These are phyloP conservation scores for Macrosoma leucophasiata DNA, from an alignment of 2,888 invertebrate species.

Conservation along the genomic window DNA sequence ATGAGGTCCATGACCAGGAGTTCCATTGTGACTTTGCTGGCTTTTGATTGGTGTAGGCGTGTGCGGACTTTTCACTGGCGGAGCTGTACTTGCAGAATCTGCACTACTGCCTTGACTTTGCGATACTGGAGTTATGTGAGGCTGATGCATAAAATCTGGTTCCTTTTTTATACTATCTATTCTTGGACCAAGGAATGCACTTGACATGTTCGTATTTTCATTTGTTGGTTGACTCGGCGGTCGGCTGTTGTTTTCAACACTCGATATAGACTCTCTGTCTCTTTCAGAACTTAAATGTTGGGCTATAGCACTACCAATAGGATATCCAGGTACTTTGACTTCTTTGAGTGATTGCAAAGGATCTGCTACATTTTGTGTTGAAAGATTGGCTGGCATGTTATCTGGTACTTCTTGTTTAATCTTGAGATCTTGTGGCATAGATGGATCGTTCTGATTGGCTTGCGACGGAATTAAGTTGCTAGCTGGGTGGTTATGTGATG, in stretches of 20 bases:
- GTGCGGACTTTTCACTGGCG: slow-evolving; percentile 74
- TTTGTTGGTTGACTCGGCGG: slow-evolving; percentile 68
- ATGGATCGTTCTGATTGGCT: slow-evolving; percentile 54
- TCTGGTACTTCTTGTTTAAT: slow-evolving; percentile 74
- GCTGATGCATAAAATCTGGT: slow-evolving; percentile 77
- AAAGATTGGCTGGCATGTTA: slow-evolving; percentile 64
- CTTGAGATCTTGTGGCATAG: slow-evolving; percentile 71
- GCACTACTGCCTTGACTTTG: slow-evolving; percentile 59
- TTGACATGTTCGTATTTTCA: slow-evolving; percentile 64
- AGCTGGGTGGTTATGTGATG: slow-evolving; percentile 49
- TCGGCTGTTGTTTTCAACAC: slow-evolving; percentile 64
- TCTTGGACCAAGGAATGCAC: slow-evolving; percentile 78
- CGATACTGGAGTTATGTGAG: slow-evolving; percentile 69
- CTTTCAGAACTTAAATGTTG: slow-evolving; percentile 68
- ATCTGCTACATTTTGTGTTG: slow-evolving; percentile 75
- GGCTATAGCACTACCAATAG: slow-evolving; percentile 72
- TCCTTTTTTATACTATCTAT: slow-evolving; percentile 85
- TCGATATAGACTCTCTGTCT: slow-evolving; percentile 65
- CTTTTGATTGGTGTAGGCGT: slow-evolving; percentile 72
- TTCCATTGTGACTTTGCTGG: slow-evolving; percentile 59
- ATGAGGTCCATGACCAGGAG: slow-evolving; percentile 53
- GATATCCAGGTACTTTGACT: slow-evolving; percentile 85
- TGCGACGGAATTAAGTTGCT: slow-evolving; percentile 47
- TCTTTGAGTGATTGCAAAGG: slow-evolving; percentile 86
- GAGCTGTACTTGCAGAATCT: slow-evolving; percentile 65